These are phyloP conservation scores for Gasterosteus nipponicus DNA, from an alignment of 2,113 vertebrate genomes.

Conservation along the genomic window DNA sequence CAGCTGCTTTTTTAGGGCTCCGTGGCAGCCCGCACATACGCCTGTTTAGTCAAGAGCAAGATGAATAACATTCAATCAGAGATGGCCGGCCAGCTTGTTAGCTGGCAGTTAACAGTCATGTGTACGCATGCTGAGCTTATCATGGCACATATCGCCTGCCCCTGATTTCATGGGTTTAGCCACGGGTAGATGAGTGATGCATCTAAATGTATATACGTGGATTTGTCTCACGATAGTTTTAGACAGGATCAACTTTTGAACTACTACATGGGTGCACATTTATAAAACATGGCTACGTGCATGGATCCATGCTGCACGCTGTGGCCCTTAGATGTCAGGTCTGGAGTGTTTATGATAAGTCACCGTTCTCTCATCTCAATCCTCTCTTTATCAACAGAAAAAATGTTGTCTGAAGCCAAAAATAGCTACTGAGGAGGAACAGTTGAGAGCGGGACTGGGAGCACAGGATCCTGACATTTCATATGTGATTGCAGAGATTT, in stretches of 20 bases:
- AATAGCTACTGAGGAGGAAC: slow-evolving; percentile 38
- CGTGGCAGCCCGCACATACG: slow-evolving; percentile 54
- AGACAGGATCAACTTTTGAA: slow-evolving; percentile 12
- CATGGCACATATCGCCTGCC: slow-evolving; percentile 34
- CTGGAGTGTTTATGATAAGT: slow-evolving; percentile 46
- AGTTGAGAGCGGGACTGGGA: slow-evolving; percentile 26
- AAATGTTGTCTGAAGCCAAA: slow-evolving; percentile 25
- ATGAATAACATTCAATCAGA: slow-evolving; percentile 70
- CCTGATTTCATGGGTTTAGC: slow-evolving; percentile 45
- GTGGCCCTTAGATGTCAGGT: neutral
- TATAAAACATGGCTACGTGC: neutral
- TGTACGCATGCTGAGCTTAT: slow-evolving; percentile 49
- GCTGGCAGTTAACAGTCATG: slow-evolving; percentile 54
- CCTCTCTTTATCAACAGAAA: slow-evolving; percentile 36
- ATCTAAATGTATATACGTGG: slow-evolving; percentile 38
- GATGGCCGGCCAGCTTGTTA: slow-evolving; percentile 50
- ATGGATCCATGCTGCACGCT: neutral
- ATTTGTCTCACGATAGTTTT: slow-evolving; percentile 18
- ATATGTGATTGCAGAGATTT: slow-evolving; percentile 80
- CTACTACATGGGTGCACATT: slow-evolving; percentile 19
- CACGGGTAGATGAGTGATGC: slow-evolving; percentile 39
- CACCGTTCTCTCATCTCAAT: slow-evolving; percentile 17
- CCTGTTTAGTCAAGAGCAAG: slow-evolving; percentile 57
- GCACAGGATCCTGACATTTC: slow-evolving; percentile 74
- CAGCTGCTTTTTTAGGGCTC: slow-evolving; percentile 79